Evolutionary conservation across 2,113 vertebrate genomes (phyloP).

Genomic region (Xiphophorus couchianus): DNA sequence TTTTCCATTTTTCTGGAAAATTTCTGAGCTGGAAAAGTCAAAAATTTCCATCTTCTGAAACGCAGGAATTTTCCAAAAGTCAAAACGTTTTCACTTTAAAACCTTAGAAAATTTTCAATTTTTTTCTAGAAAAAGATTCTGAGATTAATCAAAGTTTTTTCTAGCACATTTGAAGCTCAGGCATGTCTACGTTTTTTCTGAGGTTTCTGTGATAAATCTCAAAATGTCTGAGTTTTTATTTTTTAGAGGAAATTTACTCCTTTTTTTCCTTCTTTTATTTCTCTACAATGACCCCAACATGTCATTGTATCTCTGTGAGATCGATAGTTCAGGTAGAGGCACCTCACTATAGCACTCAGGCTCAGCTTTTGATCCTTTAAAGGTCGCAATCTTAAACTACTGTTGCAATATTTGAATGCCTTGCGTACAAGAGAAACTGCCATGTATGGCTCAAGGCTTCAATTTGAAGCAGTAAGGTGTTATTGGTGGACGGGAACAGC

Average conservation of each 20-base stretch:
- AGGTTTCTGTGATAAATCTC: no score
- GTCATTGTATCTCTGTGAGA: not conserved
- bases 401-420: slow-evolving; percentile 7
- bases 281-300: not conserved
- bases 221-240: not conserved
- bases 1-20: no score
- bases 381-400: not conserved
- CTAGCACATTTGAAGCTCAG: no score
- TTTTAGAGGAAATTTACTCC: not conserved
- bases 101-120: no score
- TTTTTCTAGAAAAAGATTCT: no score
- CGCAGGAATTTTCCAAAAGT: no score
- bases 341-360: not conserved
- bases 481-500: slow-evolving; percentile 27
- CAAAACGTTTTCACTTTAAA: no score
- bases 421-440: slow-evolving; percentile 14
- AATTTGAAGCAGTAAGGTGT: slow-evolving; percentile 21
- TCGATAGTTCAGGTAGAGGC: not conserved
- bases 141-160: no score
- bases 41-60: no score
- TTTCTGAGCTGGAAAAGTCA: no score
- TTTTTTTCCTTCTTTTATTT: not conserved
- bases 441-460: not conserved
- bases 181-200: no score
- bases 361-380: not conserved